Percentiles rank a stretch among this genome's conserved stretches.
Evolutionary conservation across 64 coral and sea anemone genomes (phyloP).

Genomic region (Stichodactyla mertensii): DNA sequence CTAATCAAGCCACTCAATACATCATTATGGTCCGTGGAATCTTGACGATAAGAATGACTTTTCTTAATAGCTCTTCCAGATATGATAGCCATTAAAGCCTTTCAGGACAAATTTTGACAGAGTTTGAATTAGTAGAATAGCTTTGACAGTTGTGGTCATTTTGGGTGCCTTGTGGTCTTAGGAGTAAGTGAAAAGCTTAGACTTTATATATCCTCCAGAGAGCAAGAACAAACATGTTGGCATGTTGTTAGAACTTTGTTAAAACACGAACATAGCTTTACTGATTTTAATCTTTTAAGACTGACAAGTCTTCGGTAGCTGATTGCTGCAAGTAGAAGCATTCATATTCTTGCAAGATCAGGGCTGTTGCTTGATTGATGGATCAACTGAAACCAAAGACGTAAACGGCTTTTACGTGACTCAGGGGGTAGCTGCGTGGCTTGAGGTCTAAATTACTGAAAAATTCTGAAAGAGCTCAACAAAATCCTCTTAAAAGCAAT

Average conservation of each 20-base stretch:
- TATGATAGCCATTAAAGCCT: conserved; percentile 18
- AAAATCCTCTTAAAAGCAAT: background rate
- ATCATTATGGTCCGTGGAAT: background rate
- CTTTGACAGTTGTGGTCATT: conserved; percentile 8
- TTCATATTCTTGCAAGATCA: background rate
- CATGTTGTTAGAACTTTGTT: background rate
- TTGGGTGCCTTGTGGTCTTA: background rate
- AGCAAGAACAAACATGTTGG: background rate
- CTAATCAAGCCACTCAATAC: conserved; percentile 11
- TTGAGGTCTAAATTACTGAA: background rate
- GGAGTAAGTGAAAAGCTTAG: background rate
- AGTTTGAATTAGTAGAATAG: background rate
- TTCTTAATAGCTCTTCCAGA: conserved; percentile 17
- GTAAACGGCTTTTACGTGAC: background rate
- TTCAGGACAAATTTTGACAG: conserved; percentile 3
- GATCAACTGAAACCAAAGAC: background rate
- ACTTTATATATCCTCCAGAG: background rate
- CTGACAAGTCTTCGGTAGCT: background rate
- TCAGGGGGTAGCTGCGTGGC: background rate
- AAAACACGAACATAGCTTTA: background rate
- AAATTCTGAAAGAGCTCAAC: background rate
- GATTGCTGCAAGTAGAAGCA: background rate
- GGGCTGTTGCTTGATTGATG: background rate
- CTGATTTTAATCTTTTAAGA: background rate
- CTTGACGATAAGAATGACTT: conserved; percentile 8